These are phyloP conservation scores for Paramisgurnus dabryanus DNA, from an alignment of 2,113 vertebrate species.

Conservation along the genomic window DNA sequence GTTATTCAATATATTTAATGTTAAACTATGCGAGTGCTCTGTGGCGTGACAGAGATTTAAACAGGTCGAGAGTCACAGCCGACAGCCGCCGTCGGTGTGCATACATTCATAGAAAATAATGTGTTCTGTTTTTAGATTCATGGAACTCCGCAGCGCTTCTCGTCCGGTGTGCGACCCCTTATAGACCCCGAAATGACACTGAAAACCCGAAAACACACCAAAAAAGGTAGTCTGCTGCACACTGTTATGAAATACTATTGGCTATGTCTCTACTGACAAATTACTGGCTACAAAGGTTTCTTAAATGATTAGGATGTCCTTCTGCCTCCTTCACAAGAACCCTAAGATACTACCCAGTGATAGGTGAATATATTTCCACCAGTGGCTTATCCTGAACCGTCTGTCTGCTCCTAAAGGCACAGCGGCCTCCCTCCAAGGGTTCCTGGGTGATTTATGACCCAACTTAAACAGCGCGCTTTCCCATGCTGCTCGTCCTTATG, in stretches of 20 bases:
- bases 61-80: too few relatives aligned
- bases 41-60: too few relatives aligned
- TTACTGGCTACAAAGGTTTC: neutral
- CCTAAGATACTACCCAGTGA: slow-evolving; percentile 29
- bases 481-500: neutral
- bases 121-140: too few relatives aligned
- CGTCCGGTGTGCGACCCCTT: too few relatives aligned
- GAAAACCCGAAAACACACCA: neutral
- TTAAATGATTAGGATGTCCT: slow-evolving; percentile 27
- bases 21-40: too few relatives aligned
- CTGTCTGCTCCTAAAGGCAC: slow-evolving; percentile 17
- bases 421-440: neutral
- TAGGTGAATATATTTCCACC: slow-evolving; percentile 29
- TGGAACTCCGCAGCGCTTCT: too few relatives aligned
- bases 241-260: neutral
- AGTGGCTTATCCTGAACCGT: neutral
- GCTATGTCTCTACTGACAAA: slow-evolving; percentile 2
- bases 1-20: too few relatives aligned
- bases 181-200: too few relatives aligned
- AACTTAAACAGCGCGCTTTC: slow-evolving; percentile 2
- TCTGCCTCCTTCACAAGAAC: slow-evolving; percentile 32
- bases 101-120: too few relatives aligned
- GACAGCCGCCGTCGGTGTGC: too few relatives aligned
- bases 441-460: slow-evolving; percentile 31
- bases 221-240: neutral